These are phyloP conservation scores for Phalloptychus januarius DNA, from an alignment of 2,797 vertebrate genomes.

Conservation along the genomic window DNA sequence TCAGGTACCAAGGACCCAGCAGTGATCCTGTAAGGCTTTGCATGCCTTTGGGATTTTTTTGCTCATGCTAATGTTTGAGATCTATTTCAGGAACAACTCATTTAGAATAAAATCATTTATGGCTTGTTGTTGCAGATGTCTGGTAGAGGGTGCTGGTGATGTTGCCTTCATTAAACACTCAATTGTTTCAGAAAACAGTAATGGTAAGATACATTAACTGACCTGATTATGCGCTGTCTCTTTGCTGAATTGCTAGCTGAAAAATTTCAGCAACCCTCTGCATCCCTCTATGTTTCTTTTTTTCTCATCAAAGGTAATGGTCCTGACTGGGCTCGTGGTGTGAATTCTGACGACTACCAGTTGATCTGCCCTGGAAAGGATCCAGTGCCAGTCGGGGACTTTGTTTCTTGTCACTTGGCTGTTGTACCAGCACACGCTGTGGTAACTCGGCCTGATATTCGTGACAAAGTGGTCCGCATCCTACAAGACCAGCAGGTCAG, in stretches of 20 bases:
- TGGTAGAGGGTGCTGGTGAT: slow-evolving; percentile 73
- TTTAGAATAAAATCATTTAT: background rate
- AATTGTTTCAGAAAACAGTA: slow-evolving; percentile 65
- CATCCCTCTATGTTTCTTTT: background rate
- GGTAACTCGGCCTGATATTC: slow-evolving; percentile 82
- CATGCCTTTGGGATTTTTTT: background rate
- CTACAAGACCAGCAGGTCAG: slow-evolving; percentile 85
- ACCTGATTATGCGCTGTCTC: background rate
- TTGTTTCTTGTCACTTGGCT: slow-evolving; percentile 81
- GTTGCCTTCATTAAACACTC: slow-evolving; percentile 83
- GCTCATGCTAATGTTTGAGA: background rate
- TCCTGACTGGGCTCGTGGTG: slow-evolving; percentile 51
- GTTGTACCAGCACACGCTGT: slow-evolving; percentile 87
- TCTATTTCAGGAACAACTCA: background rate
- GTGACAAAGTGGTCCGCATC: slow-evolving; percentile 57
- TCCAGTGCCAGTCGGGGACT: slow-evolving; percentile 66
- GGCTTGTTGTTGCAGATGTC: slow-evolving; percentile 71
- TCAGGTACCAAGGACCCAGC: slow-evolving; percentile 68
- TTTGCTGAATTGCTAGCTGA: background rate
- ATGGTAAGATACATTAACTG: slow-evolving; percentile 67
- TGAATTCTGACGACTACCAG: slow-evolving; percentile 67
- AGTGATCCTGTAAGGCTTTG: background rate
- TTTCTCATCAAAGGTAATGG: slow-evolving; percentile 43
- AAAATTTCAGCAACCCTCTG: background rate
- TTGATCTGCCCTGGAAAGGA: slow-evolving; percentile 81